A percentile compares a stretch with the other conserved stretches of the same genome.
Evolutionary conservation across 1,140 invertebrate genomes (phyloP).

Genomic region (Trypoxylus dichotomus): DNA sequence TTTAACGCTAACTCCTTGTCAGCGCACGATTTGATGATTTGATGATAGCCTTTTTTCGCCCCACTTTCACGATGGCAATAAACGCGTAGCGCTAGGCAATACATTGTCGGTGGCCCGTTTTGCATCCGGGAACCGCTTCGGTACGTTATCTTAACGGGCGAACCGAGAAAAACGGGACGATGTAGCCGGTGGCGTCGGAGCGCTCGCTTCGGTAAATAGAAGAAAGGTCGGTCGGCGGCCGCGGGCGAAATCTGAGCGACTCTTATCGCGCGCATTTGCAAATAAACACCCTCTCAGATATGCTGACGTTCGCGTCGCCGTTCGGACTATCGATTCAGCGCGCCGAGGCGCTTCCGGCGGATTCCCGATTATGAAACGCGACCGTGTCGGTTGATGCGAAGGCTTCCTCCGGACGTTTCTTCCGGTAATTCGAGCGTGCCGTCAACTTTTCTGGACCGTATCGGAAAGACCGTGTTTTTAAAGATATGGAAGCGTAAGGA

Average conservation of each 20-base stretch:
- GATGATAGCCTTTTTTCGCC: neutral
- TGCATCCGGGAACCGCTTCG: constrained; percentile 11
- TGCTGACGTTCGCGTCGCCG: neutral
- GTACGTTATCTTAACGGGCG: constrained; percentile 23
- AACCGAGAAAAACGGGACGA: neutral
- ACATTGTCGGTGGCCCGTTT: neutral
- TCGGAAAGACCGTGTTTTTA: neutral
- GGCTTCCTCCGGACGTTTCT: neutral
- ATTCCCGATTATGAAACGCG: constrained; percentile 16
- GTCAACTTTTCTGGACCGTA: neutral
- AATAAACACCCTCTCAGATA: constrained; percentile 30
- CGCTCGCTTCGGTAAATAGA: neutral
- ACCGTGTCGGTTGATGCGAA: neutral
- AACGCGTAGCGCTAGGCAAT: neutral
- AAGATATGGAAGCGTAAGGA: neutral
- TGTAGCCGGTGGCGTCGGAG: neutral
- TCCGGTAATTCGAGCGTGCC: neutral
- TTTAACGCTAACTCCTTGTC: no score
- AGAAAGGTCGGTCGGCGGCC: neutral
- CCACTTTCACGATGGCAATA: neutral
- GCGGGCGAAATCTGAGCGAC: neutral
- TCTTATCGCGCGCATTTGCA: constrained; percentile 27
- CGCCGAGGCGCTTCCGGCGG: no score
- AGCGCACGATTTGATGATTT: no score
- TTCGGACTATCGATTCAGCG: constrained; percentile 24